Evolutionary conservation across 2,888 invertebrate genomes (phyloP).

Genomic region (Caenorhabditis panamensis): DNA sequence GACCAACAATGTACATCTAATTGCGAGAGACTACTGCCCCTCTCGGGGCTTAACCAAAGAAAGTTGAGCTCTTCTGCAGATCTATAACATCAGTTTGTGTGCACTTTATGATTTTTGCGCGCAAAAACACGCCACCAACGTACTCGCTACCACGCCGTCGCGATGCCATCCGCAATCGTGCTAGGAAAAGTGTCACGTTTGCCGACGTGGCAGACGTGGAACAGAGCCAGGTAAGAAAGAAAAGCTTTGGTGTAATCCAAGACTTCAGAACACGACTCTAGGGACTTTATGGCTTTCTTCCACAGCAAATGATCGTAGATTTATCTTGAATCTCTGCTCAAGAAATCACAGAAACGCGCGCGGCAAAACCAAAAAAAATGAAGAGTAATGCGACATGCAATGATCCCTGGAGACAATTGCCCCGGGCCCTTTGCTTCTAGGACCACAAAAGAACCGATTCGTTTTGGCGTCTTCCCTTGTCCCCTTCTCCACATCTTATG

Average conservation of each 20-base stretch:
- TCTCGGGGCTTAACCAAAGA: conserved; percentile 14
- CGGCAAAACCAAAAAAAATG: conserved; percentile 52
- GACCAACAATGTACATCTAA: conserved; percentile 61
- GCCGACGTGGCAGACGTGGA: conserved; percentile 31
- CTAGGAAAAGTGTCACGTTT: conserved; percentile 52
- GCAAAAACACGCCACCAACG: conserved; percentile 40
- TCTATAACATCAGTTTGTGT: conserved; percentile 37
- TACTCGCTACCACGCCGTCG: conserved; percentile 40
- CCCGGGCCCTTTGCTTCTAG: conserved; percentile 19
- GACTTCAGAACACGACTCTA: neutral
- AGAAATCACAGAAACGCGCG: conserved; percentile 4
- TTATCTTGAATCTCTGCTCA: conserved; percentile 4
- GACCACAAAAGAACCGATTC: conserved; percentile 11
- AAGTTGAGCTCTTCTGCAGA: conserved; percentile 24
- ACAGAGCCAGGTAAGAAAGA: conserved; percentile 23
- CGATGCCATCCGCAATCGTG: conserved; percentile 47
- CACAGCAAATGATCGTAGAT: conserved; percentile 34
- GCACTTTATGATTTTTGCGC: conserved; percentile 52
- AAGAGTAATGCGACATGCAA: conserved; percentile 59
- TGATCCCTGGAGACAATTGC: conserved; percentile 56
- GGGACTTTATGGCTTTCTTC: neutral
- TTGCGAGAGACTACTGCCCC: conserved; percentile 37
- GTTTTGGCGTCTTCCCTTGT: conserved; percentile 6
- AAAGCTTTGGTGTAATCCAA: neutral
- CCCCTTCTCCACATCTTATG: neutral